Evolutionary conservation across 2,888 invertebrate genomes (phyloP).

Genomic region (Ectobius pallidus): DNA sequence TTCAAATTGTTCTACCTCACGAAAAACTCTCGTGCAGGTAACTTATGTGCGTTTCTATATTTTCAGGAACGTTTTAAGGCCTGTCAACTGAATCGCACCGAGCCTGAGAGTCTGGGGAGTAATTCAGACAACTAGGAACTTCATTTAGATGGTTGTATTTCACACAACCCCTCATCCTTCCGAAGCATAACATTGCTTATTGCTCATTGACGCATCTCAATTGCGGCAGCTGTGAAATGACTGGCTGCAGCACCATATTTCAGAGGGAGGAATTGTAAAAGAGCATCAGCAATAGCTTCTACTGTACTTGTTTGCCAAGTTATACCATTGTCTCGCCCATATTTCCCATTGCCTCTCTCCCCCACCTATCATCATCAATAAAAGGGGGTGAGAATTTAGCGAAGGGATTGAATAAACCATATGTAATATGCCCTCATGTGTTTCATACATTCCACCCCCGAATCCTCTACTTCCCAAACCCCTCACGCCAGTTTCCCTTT

Average conservation of each 20-base stretch:
- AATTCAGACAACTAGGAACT: too few relatives aligned
- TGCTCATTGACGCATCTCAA: not conserved
- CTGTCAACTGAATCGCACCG: too few relatives aligned
- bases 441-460: not conserved
- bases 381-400: not conserved
- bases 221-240: slow-evolving; percentile 9
- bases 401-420: slow-evolving; percentile 15
- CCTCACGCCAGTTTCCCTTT: too few relatives aligned
- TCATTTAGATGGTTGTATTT: too few relatives aligned
- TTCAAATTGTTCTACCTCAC: too few relatives aligned
- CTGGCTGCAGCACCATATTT: not conserved
- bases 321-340: slow-evolving; percentile 19
- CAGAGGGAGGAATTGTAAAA: not conserved
- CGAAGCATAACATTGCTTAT: too few relatives aligned
- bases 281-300: slow-evolving; percentile 14
- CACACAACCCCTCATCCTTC: not conserved
- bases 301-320: slow-evolving; percentile 18
- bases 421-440: not conserved
- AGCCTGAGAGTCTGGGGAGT: too few relatives aligned
- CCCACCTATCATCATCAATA: slow-evolving; percentile 3
- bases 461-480: too few relatives aligned
- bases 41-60: too few relatives aligned
- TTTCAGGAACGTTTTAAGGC: too few relatives aligned
- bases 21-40: too few relatives aligned
- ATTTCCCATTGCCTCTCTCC: slow-evolving; percentile 3